phyloP scores from a whole-genome alignment of 2,888 invertebrate species.

The Hoplodrina blanda region DNA sequence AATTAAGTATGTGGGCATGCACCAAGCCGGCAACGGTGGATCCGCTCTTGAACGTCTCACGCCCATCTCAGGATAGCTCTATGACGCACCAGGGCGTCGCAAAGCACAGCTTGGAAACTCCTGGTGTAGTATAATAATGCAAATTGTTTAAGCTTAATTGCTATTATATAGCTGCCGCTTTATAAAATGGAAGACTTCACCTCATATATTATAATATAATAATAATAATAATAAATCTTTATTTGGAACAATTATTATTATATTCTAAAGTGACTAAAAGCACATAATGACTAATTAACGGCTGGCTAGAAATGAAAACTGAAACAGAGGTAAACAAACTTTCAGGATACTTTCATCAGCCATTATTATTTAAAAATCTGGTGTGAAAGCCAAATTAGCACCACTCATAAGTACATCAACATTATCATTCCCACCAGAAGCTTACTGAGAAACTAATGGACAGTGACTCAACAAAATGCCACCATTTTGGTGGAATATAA shows the following conservation, averaged over 20 bases:
- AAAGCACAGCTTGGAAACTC: too few species aligned
- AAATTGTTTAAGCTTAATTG: conserved; percentile 8
- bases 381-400: conserved; percentile 30
- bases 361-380: conserved; percentile 17
- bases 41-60: too few species aligned
- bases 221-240: too few species aligned
- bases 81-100: too few species aligned
- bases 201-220: conserved; percentile 13
- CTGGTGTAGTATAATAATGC: conserved; percentile 8
- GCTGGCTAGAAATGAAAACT: conserved; percentile 25
- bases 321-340: conserved; percentile 25
- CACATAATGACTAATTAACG: conserved; percentile 25
- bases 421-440: conserved; percentile 97
- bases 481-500: conserved; percentile 98
- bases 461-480: conserved; percentile 98
- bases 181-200: conserved; percentile 31
- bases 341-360: conserved; percentile 3
- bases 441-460: conserved; percentile 98
- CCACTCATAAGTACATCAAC: conserved; percentile 10
- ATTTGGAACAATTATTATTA: too few species aligned
- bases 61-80: too few species aligned
- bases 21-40: too few species aligned
- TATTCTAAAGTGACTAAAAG: conserved; percentile 24
- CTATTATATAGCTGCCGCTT: conserved; percentile 24
- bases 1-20: too few species aligned